A percentile compares a stretch with the other conserved stretches of the same genome.
Evolutionary conservation across 2,888 invertebrate species (phyloP).

Genomic region (Cosmorhoe ocellata): DNA sequence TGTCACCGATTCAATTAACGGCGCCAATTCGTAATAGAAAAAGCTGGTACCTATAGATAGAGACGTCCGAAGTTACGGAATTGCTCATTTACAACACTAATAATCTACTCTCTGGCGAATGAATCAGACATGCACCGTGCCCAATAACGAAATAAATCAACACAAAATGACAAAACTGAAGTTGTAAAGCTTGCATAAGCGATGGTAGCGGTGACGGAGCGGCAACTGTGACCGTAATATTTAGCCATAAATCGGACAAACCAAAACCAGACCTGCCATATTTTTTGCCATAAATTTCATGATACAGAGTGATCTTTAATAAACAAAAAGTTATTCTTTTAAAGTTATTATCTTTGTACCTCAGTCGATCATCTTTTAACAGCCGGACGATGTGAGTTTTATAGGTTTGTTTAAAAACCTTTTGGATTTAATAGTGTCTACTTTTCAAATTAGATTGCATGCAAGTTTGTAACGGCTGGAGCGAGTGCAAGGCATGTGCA

Average conservation of each 20-base stretch:
- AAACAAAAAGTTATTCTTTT: conserved; percentile 32
- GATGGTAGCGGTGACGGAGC: not conserved
- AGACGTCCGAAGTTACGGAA: conserved; percentile 30
- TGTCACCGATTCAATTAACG: conserved; percentile 40
- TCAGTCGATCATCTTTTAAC: conserved; percentile 27
- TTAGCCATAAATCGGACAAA: conserved; percentile 25
- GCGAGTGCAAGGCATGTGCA: conserved; percentile 12
- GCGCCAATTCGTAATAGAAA: conserved; percentile 36
- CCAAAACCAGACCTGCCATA: conserved; percentile 30
- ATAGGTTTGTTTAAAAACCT: conserved; percentile 26
- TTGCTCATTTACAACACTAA: conserved; percentile 33
- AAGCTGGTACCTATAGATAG: conserved; percentile 43
- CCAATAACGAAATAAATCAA: conserved; percentile 31
- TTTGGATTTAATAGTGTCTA: conserved; percentile 20
- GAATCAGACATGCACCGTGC: conserved; percentile 23
- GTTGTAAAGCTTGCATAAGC: conserved; percentile 13
- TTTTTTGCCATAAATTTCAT: conserved; percentile 31
- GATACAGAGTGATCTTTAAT: conserved; percentile 32
- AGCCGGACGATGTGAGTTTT: conserved; percentile 18
- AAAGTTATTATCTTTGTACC: conserved; percentile 25
- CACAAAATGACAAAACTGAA: conserved; percentile 28
- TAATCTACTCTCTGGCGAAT: conserved; percentile 31
- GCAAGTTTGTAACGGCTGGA: conserved; percentile 24
- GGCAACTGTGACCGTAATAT: conserved; percentile 1
- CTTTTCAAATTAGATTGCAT: conserved; percentile 24